Percentiles rank a stretch among this genome's conserved stretches.
Conservation (phyloP, 2,113 vertebrate genomes). For the Leptobrachium ailaonicum region DNA sequence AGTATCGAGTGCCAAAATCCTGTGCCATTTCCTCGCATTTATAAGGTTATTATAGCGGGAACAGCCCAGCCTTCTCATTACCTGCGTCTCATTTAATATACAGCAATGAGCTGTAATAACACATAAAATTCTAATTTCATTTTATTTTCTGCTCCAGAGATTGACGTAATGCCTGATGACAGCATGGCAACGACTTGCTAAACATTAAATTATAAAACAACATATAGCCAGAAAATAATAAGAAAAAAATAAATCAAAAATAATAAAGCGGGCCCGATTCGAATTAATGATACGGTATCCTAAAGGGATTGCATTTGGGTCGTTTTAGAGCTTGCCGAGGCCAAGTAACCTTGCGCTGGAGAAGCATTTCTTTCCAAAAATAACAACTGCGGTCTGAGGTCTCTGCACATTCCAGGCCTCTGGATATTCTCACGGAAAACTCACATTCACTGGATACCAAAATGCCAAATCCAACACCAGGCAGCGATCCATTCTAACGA, state of each 20-base stretch:
- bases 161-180: neutral
- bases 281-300: conserved; percentile 32
- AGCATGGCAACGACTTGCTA: neutral
- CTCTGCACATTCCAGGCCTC: neutral
- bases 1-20: too few species aligned
- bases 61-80: neutral
- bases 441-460: neutral
- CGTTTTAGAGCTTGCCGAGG: neutral
- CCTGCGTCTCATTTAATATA: neutral
- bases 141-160: neutral
- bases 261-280: neutral
- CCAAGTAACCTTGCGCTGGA: conserved; percentile 31
- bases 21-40: neutral
- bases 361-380: conserved; percentile 15
- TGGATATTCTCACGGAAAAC: conserved; percentile 29
- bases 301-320: conserved; percentile 26
- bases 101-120: neutral
- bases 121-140: neutral
- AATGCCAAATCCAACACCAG: conserved; percentile 13
- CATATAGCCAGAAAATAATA: conserved; percentile 2
- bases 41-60: neutral
- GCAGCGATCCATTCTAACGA: neutral
- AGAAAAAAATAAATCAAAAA: too few species aligned
- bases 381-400: conserved; percentile 24
- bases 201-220: neutral